These are phyloP conservation scores for Patella caerulea DNA, from an alignment of 2,888 invertebrate genomes.

Conservation along the genomic window DNA sequence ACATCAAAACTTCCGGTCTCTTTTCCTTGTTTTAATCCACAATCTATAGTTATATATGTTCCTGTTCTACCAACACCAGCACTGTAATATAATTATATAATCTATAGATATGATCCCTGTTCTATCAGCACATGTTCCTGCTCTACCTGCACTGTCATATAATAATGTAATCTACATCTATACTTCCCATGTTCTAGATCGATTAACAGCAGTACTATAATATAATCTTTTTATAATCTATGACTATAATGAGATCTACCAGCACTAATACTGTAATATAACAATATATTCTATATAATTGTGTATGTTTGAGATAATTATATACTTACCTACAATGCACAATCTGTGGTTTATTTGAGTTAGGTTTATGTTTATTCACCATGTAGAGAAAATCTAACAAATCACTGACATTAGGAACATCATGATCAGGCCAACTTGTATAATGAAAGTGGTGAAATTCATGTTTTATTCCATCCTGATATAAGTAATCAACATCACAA, in stretches of 20 bases:
- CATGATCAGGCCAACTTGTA: slow-evolving; percentile 1
- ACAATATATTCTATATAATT: too few species aligned
- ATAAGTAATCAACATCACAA: too few species aligned
- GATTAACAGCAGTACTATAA: too few species aligned
- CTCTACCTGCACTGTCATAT: too few species aligned
- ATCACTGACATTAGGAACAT: slow-evolving; percentile 1
- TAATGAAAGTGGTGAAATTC: neutral
- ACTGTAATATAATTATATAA: neutral
- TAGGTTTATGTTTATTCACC: neutral
- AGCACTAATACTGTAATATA: too few species aligned
- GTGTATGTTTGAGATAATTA: too few species aligned
- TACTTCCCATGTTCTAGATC: too few species aligned
- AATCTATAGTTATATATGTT: neutral
- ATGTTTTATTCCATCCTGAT: neutral
- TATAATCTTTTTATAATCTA: too few species aligned
- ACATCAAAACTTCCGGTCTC: neutral
- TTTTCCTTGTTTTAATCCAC: neutral
- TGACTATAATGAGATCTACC: too few species aligned
- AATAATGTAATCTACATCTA: too few species aligned
- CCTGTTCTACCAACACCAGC: slow-evolving; percentile 5
- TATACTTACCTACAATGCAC: neutral
- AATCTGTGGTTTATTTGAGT: neutral
- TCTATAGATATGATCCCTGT: too few species aligned
- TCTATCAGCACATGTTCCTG: too few species aligned
- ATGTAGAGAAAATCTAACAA: slow-evolving; percentile 8